These are phyloP conservation scores for Tursiops truncatus DNA, from an alignment of 2,113 vertebrate species.

Conservation along the genomic window DNA sequence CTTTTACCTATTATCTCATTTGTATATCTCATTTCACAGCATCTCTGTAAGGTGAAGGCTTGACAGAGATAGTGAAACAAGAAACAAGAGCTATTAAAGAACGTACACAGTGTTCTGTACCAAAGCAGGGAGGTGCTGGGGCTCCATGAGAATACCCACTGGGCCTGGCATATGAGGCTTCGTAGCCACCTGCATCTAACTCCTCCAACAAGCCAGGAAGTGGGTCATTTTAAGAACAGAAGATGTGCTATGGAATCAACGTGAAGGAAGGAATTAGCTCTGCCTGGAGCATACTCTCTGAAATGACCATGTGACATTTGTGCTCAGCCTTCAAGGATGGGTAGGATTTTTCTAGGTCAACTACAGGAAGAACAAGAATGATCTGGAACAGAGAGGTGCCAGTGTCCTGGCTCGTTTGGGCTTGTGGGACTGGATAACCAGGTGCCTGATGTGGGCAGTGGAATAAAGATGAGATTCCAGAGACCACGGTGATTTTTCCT, in stretches of 20 bases:
- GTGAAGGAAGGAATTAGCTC: not conserved
- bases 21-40: not conserved
- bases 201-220: not conserved
- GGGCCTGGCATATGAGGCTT: not conserved
- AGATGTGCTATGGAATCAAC: not conserved
- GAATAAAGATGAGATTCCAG: not conserved
- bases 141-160: not conserved
- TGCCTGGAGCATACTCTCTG: not conserved
- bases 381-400: not conserved
- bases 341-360: not conserved
- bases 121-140: too few species aligned
- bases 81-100: not conserved
- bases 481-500: not conserved
- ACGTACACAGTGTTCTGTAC: rapidly evolving
- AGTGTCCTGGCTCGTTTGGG: rapidly evolving
- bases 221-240: not conserved
- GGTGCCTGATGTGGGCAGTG: rapidly evolving
- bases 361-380: not conserved
- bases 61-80: not conserved
- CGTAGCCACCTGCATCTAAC: rapidly evolving
- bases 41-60: not conserved
- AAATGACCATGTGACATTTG: not conserved
- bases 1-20: not conserved
- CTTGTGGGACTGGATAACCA: too few species aligned
- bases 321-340: not conserved